phyloP scores from a whole-genome alignment of 2,888 invertebrate species.

The Alitta virens region DNA sequence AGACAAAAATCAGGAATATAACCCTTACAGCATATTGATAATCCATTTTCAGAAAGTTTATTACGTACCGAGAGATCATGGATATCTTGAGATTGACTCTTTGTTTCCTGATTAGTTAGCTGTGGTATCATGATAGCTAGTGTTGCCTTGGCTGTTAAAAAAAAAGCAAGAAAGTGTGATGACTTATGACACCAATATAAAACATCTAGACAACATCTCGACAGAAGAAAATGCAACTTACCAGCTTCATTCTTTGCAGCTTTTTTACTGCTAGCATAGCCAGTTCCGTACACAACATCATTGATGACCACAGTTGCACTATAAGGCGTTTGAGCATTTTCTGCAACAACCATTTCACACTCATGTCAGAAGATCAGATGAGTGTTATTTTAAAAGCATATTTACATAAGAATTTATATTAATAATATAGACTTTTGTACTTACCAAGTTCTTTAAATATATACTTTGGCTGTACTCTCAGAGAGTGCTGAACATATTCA shows the following conservation, averaged over 20 bases:
- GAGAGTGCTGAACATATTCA: slow-evolving; percentile 93
- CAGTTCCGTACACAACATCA: slow-evolving; percentile 89
- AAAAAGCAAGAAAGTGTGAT: neutral
- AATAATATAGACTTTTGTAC: slow-evolving; percentile 13
- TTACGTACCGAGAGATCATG: slow-evolving; percentile 17
- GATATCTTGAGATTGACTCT: slow-evolving; percentile 4
- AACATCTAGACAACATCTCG: too few relatives aligned
- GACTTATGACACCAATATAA: too few relatives aligned
- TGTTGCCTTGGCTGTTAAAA: slow-evolving; percentile 22
- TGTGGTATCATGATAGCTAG: slow-evolving; percentile 30
- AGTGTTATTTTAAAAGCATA: too few relatives aligned
- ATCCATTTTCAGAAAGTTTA: too few relatives aligned
- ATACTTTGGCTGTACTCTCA: slow-evolving; percentile 90
- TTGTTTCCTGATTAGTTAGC: slow-evolving; percentile 1
- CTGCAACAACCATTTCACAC: slow-evolving; percentile 27
- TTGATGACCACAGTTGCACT: slow-evolving; percentile 88
- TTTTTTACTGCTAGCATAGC: slow-evolving; percentile 92
- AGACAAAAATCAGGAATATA: neutral
- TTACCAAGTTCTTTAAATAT: slow-evolving; percentile 83
- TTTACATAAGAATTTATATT: too few relatives aligned
- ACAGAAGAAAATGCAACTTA: slow-evolving; percentile 25
- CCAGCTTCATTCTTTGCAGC: slow-evolving; percentile 90
- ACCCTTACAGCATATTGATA: neutral
- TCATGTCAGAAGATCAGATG: neutral
- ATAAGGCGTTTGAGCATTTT: slow-evolving; percentile 87